phyloP scores from a whole-genome alignment of 2,113 vertebrate species.

The Picathartes gymnocephalus region DNA sequence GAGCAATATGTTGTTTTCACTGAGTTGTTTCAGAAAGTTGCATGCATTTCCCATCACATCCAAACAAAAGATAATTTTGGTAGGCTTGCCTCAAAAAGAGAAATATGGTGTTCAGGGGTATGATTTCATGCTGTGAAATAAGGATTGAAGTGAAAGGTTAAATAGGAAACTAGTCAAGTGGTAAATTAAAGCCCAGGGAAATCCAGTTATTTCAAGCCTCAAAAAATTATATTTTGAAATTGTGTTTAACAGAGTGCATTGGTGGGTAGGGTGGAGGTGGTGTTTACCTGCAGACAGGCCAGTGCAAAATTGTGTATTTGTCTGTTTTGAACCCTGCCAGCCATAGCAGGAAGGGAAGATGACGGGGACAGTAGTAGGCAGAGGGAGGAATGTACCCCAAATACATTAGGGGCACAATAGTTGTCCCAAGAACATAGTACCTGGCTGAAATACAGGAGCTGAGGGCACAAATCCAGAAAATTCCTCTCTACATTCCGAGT shows the following conservation, averaged over 20 bases:
- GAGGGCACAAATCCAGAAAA: neutral
- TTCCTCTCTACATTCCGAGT: neutral
- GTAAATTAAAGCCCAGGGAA: slow-evolving; percentile 65
- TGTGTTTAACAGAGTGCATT: neutral
- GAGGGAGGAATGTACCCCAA: neutral
- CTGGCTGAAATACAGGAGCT: neutral
- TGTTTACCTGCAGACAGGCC: neutral
- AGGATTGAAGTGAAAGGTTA: slow-evolving; percentile 57
- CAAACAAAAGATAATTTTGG: slow-evolving; percentile 46
- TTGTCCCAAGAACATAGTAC: neutral
- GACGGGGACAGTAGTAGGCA: neutral
- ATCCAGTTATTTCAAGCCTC: slow-evolving; percentile 49
- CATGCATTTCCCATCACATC: slow-evolving; percentile 9
- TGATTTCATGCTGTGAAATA: slow-evolving; percentile 53
- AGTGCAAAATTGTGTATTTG: neutral
- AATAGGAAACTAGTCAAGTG: slow-evolving; percentile 63
- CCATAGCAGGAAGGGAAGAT: fast-evolving
- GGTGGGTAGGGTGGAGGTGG: neutral
- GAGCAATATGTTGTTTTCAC: neutral
- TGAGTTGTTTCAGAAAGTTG: slow-evolving; percentile 29
- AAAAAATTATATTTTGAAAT: slow-evolving; percentile 49
- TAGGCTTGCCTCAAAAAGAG: slow-evolving; percentile 12
- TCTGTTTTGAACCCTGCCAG: neutral
- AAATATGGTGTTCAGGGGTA: slow-evolving; percentile 35
- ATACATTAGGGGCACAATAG: neutral